Base-by-base conservation (phyloP, 2,113 vertebrate genomes). In the Setophaga coronata region DNA sequence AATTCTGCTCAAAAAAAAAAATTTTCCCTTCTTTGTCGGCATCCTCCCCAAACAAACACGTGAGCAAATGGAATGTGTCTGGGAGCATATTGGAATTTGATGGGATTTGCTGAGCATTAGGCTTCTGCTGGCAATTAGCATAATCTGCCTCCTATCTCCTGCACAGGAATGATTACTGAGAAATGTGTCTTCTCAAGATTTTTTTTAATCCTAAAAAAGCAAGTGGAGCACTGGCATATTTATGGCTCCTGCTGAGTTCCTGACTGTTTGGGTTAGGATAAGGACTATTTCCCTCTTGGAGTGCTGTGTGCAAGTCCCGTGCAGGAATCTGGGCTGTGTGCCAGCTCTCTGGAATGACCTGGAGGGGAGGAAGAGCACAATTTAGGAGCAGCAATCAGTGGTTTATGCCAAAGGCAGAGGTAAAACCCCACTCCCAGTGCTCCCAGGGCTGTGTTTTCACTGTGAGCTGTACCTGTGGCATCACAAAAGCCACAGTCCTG, bases 131-230 rank as follows among this genome's bases (percentile, higher is more conserved):
- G 51, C 71, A 78, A 84, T 96, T 82, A 92, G 29, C 65, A 70
- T 82, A 38, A 84, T 84, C 81, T 82, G 62, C 80, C 60, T 90
- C 51, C 71, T 53, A 48, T 89, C 82, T 83, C 58, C 88, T 60
- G 73, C 2, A 1, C 15, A 6, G 26, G 26, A 51, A 50, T 16
- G 48, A 28, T 84, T 87, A 45, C 53, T 67, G 33, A 76, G 57
- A 85, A 70, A 72, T 51, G 28, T 36, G 43, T 71, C 54, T 36
- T 84, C 61, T 31, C 3, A 2, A 53, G n/a, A 16, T 7, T 85
- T 74, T 45, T 87, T 82, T 76, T n/a, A 42, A 38, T 89, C 45
- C 57, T 18, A 18, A 42, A 62, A 62, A 73, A 65, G 58, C 36
- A 51, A 85, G 42, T 0, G 1, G 38, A 54, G 56, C 14, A 0